Evolutionary conservation across 2,113 vertebrate species (phyloP).

Genomic region (Gymnorhina tibicen): DNA sequence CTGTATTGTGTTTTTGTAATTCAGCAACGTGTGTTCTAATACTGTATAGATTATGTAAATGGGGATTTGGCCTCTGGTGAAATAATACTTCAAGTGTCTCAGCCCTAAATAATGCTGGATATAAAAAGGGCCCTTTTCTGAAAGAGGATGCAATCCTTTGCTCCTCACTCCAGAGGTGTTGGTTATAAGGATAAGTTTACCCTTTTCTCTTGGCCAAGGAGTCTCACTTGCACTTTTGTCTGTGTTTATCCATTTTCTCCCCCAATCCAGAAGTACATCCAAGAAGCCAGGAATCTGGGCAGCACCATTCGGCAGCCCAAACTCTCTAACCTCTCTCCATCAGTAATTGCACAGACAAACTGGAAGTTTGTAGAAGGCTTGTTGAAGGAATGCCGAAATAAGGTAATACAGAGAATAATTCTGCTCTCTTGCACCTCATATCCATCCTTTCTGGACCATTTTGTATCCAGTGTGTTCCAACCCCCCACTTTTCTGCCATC

Average conservation of each 20-base stretch:
- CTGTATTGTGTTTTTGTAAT: not conserved
- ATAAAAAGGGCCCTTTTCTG: not conserved
- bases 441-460: not conserved
- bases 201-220: not conserved
- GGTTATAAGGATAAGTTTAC: not conserved
- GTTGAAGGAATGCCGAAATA: conserved; percentile 95
- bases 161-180: not conserved
- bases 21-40: not conserved
- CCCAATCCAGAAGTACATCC: conserved; percentile 89
- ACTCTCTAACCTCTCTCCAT: conserved; percentile 95
- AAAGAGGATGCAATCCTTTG: not conserved
- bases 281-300: conserved; percentile 94
- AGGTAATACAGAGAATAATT: conserved; percentile 73
- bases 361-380: conserved; percentile 99
- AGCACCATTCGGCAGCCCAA: conserved; percentile 97
- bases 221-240: not conserved
- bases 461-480: not conserved
- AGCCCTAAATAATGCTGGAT: not conserved
- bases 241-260: conserved; percentile 13
- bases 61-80: not conserved
- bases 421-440: not conserved
- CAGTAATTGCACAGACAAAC: conserved; percentile 98
- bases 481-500: not conserved
- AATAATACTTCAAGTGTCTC: not conserved
- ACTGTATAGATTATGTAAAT: not conserved